Evolutionary conservation across 2,797 vertebrate species (phyloP).

Genomic region (Rhabdophis nuchalis): DNA sequence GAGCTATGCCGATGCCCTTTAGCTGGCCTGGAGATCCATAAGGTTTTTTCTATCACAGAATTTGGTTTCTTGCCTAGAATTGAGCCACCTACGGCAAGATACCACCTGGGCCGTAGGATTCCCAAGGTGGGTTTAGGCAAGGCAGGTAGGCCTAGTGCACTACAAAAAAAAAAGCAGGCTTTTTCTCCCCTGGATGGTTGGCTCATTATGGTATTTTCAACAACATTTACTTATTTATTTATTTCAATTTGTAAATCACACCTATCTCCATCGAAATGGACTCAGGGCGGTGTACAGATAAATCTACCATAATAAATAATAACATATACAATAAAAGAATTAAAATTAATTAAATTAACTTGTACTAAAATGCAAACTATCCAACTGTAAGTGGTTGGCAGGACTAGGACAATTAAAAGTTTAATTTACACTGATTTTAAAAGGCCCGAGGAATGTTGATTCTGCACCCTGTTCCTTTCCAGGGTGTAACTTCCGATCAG

Average conservation of each 20-base stretch:
- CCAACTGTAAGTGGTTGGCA: background rate
- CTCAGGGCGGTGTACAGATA: too few relatives aligned
- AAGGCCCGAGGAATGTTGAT: background rate
- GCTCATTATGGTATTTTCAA: background rate
- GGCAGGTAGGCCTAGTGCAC: background rate
- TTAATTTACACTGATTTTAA: background rate
- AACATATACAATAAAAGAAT: too few relatives aligned
- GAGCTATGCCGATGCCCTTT: background rate
- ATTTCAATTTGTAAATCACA: too few relatives aligned
- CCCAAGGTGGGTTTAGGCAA: background rate
- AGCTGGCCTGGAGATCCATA: background rate
- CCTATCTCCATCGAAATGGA: too few relatives aligned
- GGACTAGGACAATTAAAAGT: background rate
- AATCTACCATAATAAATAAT: too few relatives aligned
- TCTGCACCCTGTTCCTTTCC: background rate
- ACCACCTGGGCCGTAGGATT: background rate
- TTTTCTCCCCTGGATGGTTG: background rate
- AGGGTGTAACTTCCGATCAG: background rate
- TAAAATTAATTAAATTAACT: too few relatives aligned
- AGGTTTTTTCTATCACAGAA: background rate
- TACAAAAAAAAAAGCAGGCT: background rate
- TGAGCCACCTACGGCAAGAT: background rate
- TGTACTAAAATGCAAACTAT: too few relatives aligned
- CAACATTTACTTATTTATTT: too few relatives aligned
- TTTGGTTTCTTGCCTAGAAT: background rate